phyloP scores from a whole-genome alignment of 2,113 vertebrate species.

The Bothrops jararaca region DNA sequence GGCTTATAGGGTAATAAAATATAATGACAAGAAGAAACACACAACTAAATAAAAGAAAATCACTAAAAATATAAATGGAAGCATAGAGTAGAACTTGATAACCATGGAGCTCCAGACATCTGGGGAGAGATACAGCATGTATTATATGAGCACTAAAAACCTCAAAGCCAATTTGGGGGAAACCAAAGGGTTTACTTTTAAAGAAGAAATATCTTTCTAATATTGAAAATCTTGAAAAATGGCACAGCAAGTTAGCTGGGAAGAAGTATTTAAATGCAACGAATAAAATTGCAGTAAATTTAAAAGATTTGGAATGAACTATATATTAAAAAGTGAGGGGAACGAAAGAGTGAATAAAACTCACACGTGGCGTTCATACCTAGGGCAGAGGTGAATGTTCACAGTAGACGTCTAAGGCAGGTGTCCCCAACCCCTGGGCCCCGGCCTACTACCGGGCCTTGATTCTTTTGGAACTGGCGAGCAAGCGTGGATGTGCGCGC shows the following conservation, averaged over 20 bases:
- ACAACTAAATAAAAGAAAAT: neutral
- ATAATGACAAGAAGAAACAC: neutral
- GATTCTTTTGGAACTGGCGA: neutral
- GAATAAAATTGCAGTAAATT: neutral
- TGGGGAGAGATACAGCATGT: neutral
- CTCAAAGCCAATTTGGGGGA: neutral
- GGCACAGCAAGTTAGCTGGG: neutral
- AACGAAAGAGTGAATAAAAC: neutral
- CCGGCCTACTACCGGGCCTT: neutral
- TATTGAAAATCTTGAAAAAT: neutral
- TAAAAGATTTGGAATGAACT: neutral
- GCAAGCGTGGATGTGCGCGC: neutral
- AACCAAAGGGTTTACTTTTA: neutral
- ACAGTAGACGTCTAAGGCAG: neutral
- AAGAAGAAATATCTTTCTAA: neutral
- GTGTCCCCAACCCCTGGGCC: neutral
- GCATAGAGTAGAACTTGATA: neutral
- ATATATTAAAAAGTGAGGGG: neutral
- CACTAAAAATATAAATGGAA: neutral
- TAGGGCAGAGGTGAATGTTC: neutral
- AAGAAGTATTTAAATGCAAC: neutral
- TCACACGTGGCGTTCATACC: neutral
- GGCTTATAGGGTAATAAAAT: neutral
- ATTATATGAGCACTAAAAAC: neutral
- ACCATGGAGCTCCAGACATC: neutral